These are phyloP conservation scores for Phortica okadai DNA, from an alignment of 2,888 invertebrate species.

Conservation along the genomic window DNA sequence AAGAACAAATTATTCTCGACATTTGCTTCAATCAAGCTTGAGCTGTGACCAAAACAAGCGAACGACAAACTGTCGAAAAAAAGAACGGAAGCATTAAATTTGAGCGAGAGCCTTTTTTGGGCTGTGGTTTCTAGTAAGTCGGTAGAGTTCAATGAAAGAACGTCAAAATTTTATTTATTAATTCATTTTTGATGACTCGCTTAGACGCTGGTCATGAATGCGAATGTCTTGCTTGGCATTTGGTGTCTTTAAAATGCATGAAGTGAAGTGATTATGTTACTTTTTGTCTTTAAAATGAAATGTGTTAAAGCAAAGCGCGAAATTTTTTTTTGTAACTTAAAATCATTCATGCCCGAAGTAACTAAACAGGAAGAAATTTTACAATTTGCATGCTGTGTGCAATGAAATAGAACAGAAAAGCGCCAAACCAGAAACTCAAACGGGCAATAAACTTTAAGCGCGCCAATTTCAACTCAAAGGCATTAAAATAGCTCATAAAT, in stretches of 20 bases:
- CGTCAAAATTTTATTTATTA: neutral
- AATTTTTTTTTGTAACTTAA: neutral
- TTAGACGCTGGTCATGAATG: too few relatives aligned
- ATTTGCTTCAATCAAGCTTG: neutral
- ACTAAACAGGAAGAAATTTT: neutral
- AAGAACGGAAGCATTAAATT: conserved; percentile 1
- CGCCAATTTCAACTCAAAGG: neutral
- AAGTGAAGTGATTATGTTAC: neutral
- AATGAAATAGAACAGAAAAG: neutral
- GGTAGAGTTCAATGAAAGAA: neutral
- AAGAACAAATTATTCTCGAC: conserved; percentile 53
- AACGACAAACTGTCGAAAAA: neutral
- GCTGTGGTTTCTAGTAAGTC: neutral
- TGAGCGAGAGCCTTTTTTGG: neutral
- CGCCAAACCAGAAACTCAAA: neutral
- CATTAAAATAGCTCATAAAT: conserved; percentile 4
- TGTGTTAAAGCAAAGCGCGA: neutral
- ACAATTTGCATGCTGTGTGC: neutral
- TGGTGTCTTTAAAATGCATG: neutral
- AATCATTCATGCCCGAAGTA: neutral
- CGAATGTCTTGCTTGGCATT: too few relatives aligned
- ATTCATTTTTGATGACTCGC: neutral
- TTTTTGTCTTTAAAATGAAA: neutral
- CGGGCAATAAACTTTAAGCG: too few relatives aligned
- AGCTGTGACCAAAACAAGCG: neutral